Base-by-base conservation (phyloP, 2,113 vertebrate genomes). In the Misgurnus mizolepis region DNA sequence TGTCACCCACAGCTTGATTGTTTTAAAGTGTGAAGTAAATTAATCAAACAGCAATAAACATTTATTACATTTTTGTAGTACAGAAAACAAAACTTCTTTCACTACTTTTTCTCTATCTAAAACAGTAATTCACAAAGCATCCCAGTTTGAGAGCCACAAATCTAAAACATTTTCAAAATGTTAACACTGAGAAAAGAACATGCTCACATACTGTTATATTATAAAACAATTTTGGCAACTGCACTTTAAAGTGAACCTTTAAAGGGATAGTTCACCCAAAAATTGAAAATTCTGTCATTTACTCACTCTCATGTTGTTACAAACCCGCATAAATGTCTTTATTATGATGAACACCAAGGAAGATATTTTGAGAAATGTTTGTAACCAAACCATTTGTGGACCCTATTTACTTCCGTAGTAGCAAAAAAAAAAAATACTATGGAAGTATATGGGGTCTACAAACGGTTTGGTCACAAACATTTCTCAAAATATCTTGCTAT, bases 141-240 rank as follows among this genome's bases (percentile, higher is more conserved):
- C n/a, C n/a, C 66, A 68, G 66, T 67, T 67, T 67, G 5, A 67
- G 66, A 49, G 43, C 49, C 43, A 27, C 6, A 3, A 14, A 68
- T 68, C 67, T 68, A 68, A 49, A 68, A 49, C 67, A 50, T 69
- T 69, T 69, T 68, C 67, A 47, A 68, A 49, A 68, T 49, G 45
- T 68, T 68, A 27, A 68, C 10, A 6, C 14, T 68, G 67, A 68
- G 67, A 67, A 66, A 22, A 22, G 11, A 55, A 55, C n/a, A 22
- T 47, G 17, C 66, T 67, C 66, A 67, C 66, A 45, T 67, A 67
- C 43, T 67, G 8, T 67, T 10, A 67, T 10, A 47, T 67, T 67
- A 67, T 67, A 67, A 45, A 67, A 67, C 40, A 22, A 67, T 47
- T 67, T 67, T 67, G 17, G 41, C 41, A 67, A 67, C 66, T 17